Percentiles rank a stretch among this genome's conserved stretches.
phyloP scores from a whole-genome alignment of 2,797 vertebrate genomes.

The Mastacembelus armatus region DNA sequence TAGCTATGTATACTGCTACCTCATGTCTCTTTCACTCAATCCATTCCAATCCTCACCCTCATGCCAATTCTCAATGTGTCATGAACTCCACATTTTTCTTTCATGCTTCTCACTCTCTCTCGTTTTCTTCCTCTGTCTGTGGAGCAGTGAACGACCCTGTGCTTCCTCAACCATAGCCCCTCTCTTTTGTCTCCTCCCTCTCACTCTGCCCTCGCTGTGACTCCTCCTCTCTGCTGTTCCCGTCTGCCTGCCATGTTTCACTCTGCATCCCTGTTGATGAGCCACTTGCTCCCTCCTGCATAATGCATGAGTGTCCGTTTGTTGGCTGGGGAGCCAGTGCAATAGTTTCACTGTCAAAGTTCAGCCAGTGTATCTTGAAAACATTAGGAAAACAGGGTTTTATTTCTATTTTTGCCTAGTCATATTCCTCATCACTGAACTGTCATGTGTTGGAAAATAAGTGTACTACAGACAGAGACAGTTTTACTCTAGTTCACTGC shows the following conservation, averaged over 20 bases:
- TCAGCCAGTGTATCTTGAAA: conserved; percentile 53
- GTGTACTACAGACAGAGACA: neutral
- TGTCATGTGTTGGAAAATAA: conserved; percentile 12
- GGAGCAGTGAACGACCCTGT: conserved; percentile 63
- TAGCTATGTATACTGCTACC: too few species aligned
- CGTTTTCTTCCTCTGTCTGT: conserved; percentile 40
- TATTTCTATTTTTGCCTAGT: conserved; percentile 38
- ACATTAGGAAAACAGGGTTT: conserved; percentile 40
- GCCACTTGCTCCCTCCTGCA: conserved; percentile 68
- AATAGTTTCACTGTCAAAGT: conserved; percentile 63
- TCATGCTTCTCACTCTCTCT: conserved; percentile 13
- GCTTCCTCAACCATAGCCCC: conserved; percentile 58
- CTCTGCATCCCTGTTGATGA: conserved; percentile 69
- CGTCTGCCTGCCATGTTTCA: conserved; percentile 69
- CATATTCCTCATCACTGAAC: conserved; percentile 14
- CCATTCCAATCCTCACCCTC: neutral
- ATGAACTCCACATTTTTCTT: conserved; percentile 45
- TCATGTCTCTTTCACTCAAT: conserved; percentile 7
- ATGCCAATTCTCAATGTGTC: conserved; percentile 27
- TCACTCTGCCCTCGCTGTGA: conserved; percentile 43
- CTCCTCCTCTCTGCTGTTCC: conserved; percentile 55
- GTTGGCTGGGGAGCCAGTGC: conserved; percentile 45
- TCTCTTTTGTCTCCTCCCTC: conserved; percentile 19
- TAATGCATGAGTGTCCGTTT: conserved; percentile 68
- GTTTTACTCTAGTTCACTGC: neutral